Evolutionary conservation across 2,113 vertebrate genomes (phyloP).

Genomic region (Eulemur rufifrons): DNA sequence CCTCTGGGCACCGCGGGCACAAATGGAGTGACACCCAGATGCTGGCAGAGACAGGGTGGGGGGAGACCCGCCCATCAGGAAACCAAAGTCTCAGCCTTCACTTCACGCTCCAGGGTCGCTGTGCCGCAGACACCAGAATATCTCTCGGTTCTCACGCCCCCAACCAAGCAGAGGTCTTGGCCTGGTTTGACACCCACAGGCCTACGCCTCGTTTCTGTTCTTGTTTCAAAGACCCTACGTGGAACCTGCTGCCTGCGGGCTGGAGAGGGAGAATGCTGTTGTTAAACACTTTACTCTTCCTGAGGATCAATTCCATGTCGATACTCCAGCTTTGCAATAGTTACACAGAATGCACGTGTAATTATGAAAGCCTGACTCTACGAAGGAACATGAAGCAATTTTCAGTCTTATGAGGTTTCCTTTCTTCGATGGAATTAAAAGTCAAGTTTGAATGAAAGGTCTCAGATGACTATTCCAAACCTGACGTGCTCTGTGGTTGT

Average conservation of each 20-base stretch:
- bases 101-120: neutral
- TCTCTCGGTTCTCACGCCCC: neutral
- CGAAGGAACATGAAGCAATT: rapidly evolving
- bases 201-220: neutral
- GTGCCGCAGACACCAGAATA: neutral
- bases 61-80: too few species aligned
- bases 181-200: neutral
- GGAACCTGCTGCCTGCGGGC: neutral
- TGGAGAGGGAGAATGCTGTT: rapidly evolving
- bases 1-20: neutral
- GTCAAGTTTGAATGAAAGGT: neutral
- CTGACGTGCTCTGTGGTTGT: rapidly evolving
- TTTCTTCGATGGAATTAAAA: neutral
- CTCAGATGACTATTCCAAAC: rapidly evolving
- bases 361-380: rapidly evolving
- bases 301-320: rapidly evolving
- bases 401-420: neutral
- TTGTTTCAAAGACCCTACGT: neutral
- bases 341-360: rapidly evolving
- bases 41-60: neutral
- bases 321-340: rapidly evolving
- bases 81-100: neutral
- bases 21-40: neutral
- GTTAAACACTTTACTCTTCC: neutral
- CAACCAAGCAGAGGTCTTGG: neutral